These are phyloP conservation scores for Agrochola lota DNA, from an alignment of 2,888 invertebrate genomes.

Conservation along the genomic window DNA sequence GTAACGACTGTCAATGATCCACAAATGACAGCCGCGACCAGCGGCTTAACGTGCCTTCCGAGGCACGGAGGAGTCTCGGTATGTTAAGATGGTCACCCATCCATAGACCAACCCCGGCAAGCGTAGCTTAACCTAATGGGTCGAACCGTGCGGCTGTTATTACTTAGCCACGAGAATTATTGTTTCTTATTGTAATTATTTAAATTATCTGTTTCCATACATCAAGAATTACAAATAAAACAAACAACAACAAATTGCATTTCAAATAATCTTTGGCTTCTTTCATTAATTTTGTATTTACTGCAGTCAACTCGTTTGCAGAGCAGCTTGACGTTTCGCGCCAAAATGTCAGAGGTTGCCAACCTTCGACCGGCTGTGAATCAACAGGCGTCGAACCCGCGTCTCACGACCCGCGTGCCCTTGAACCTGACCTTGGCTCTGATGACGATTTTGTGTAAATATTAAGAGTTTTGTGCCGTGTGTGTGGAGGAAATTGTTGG, in stretches of 20 bases:
- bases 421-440: constrained; percentile 71
- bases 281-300: constrained; percentile 49
- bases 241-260: constrained; percentile 10
- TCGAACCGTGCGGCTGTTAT: too few relatives aligned
- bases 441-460: constrained; percentile 67
- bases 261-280: constrained; percentile 19
- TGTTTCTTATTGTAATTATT: background rate
- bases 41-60: too few relatives aligned
- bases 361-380: constrained; percentile 81
- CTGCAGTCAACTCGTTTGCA: constrained; percentile 48
- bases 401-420: constrained; percentile 81
- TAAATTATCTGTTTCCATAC: background rate
- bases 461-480: constrained; percentile 39
- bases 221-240: constrained; percentile 7
- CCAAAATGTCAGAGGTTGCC: constrained; percentile 83
- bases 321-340: constrained; percentile 58
- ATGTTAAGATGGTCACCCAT: too few relatives aligned
- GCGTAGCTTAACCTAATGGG: too few relatives aligned
- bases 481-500: constrained; percentile 2
- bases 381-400: constrained; percentile 78
- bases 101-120: too few relatives aligned
- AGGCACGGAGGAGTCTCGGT: too few relatives aligned
- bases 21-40: too few relatives aligned
- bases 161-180: too few relatives aligned
- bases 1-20: too few relatives aligned